Percentiles rank a stretch among this genome's conserved stretches.
Evolutionary conservation across 2,888 invertebrate species (phyloP).

Genomic region (Apodemia zela): DNA sequence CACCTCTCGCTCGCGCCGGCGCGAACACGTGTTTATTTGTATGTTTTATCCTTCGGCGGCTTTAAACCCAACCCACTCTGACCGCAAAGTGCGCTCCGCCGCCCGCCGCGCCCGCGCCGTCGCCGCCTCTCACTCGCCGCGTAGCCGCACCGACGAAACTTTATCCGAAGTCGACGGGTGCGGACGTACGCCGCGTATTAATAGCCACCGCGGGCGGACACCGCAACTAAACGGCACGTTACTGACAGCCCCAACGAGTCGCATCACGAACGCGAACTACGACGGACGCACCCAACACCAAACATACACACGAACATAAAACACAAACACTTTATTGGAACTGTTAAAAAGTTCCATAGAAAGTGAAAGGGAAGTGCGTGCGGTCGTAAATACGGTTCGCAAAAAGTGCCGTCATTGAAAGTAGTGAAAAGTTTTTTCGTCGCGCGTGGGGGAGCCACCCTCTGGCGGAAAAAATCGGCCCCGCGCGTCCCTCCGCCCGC

Average conservation of each 20-base stretch:
- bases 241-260: conserved; percentile 47
- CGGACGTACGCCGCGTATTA: conserved; percentile 77
- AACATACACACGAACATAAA: conserved; percentile 28
- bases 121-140: conserved; percentile 70
- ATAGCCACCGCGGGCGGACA: conserved; percentile 71
- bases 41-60: conserved; percentile 84
- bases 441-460: conserved; percentile 71
- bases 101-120: conserved; percentile 79
- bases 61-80: conserved; percentile 84
- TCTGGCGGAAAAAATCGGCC: conserved; percentile 72
- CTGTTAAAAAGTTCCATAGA: conserved; percentile 47
- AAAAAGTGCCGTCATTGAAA: conserved; percentile 77
- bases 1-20: conserved; percentile 81
- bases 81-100: conserved; percentile 83
- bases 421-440: conserved; percentile 77
- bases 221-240: conserved; percentile 57
- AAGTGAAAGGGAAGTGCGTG: conserved; percentile 65
- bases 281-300: conserved; percentile 37
- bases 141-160: conserved; percentile 75
- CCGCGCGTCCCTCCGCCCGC: conserved; percentile 73
- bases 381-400: conserved; percentile 66
- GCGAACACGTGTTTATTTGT: conserved; percentile 83
- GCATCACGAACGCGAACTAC: conserved; percentile 37
- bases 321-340: conserved; percentile 24
- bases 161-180: conserved; percentile 77